Evolutionary conservation across 2,113 vertebrate genomes (phyloP), one percentile per base, ranked within the genome.

Genomic region (Tragelaphus strepsiceros): DNA sequence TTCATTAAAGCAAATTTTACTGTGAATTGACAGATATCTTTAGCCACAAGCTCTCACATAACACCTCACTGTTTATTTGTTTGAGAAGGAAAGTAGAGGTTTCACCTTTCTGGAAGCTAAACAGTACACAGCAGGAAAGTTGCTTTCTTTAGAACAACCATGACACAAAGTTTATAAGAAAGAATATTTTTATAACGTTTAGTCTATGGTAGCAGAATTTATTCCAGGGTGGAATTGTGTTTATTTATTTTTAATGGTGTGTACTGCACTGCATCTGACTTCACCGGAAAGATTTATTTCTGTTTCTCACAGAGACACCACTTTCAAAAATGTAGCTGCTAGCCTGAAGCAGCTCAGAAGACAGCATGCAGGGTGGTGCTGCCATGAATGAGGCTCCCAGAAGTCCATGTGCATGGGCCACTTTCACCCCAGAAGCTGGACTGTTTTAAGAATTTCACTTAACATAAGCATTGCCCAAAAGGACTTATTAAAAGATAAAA

Each of bases 131-230:
- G 74, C 56, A 85, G 86, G 49, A 96, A 97, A 97, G 80, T 83
- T 96, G 83, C 88, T 91, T 94, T 97, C 90, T 97, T 62, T 98
- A 97, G 97, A 98, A 95, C 74, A 97, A 88, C n/a, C 49, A 61
- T 95, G 97, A 98, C 85, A 98, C 81, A 77, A 91, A 97, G 96
- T 97, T 98, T 98, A 96, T 95, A 96, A 84, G 86, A 98, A 93
- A 96, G 51, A 78, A 71, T 94, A 94, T 98, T 97, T 98, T 97
- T 88, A 89, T 96, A 97, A 94, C 32, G 80, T 96, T 96, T 87
- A 89, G 62, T 92, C 97, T 86, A 94, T 98, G 19, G 77, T 86
- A 98, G 94, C 46, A 98, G 89, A 97, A 96, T 97, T 93, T 82
- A 97, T 96, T 14, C 81, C 22, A 49, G 61, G 88, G 58, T 87